A percentile compares a stretch with the other conserved stretches of the same genome.
Conservation (phyloP, 2,888 invertebrate genomes). For the Macroteleia sp. region DNA sequence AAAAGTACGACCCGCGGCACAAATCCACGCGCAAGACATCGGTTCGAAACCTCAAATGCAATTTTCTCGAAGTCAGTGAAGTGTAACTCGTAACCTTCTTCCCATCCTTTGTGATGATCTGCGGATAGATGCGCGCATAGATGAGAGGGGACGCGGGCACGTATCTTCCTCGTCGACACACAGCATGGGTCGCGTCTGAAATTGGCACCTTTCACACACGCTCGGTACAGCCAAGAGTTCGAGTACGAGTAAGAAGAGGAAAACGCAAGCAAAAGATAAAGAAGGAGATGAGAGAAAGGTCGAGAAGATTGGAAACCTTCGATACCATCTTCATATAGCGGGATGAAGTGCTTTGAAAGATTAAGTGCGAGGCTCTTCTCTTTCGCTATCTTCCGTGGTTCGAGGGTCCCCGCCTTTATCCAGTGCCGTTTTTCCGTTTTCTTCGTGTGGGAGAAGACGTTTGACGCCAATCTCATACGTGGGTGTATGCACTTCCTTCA, state of each 20-base stretch:
- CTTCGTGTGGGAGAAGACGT: slow-evolving; percentile 68
- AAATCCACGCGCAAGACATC: too few relatives aligned
- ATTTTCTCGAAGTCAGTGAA: too few relatives aligned
- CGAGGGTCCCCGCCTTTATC: slow-evolving; percentile 47
- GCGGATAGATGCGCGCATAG: too few relatives aligned
- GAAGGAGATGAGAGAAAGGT: slow-evolving; percentile 42
- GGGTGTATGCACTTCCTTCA: slow-evolving; percentile 67
- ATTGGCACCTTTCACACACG: slow-evolving; percentile 72
- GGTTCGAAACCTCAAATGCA: too few relatives aligned
- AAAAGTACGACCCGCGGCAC: too few relatives aligned
- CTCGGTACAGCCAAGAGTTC: slow-evolving; percentile 17
- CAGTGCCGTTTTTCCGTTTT: slow-evolving; percentile 54
- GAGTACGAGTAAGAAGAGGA: slow-evolving; percentile 46
- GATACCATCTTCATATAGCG: slow-evolving; percentile 61
- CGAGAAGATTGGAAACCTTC: slow-evolving; percentile 60
- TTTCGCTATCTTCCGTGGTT: slow-evolving; percentile 29
- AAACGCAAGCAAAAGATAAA: slow-evolving; percentile 2
- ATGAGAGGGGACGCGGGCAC: slow-evolving; percentile 52
- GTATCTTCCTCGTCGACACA: slow-evolving; percentile 49
- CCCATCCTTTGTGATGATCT: too few relatives aligned
- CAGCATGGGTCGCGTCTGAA: slow-evolving; percentile 60
- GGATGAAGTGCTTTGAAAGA: slow-evolving; percentile 64
- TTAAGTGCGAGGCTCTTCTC: slow-evolving; percentile 52
- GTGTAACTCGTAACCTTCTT: too few relatives aligned
- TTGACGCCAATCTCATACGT: slow-evolving; percentile 69